Evolutionary conservation across 2,888 invertebrate species (phyloP), one percentile per base, ranked within the genome.

Genomic region (Microplitis manilae): DNA sequence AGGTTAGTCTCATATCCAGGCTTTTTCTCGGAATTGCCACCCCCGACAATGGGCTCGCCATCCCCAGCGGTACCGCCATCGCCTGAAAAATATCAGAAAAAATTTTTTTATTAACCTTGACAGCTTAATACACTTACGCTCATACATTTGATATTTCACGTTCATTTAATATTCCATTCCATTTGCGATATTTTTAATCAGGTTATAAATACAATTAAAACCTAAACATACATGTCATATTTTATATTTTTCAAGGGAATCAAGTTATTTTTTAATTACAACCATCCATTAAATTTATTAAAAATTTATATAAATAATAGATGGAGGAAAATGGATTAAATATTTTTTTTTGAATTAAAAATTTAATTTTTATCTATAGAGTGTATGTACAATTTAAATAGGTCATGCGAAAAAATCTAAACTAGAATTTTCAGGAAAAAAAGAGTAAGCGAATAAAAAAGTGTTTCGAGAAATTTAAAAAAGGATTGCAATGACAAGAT

Each of bases 1-100:
- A 96, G 94, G 90, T 96, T 96, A 87, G 96, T 96, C 90, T 96
- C 96, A 90, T 94, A 94, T 85, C 94, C 95, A 79, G 93, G 93
- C 87, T 92, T 90, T 87, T 94, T 94, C 90, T 94, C 94, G 90
- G 95, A 94, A 84, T 94, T 95, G 83, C 92, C 91, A 78, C 93
- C 92, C 84, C 92, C 88, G 92, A 92, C 85, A 82, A 92, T 91
- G 65, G 92, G 91, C 79, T 92, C 91, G 82, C 92, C 92, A 90
- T 93, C 92, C 77, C 94, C 94, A 87, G 95, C 95, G 85, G 93
- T 92, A 85, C 92, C 92, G 89, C 93, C 94, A 86, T 89, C 89
- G 77, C 89, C 90, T 90, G 85, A 8, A 85, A 85, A 70, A 74
- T 78, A 75, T 30, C 64, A 81, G 77, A 50, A 69, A 78, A 79